Base-by-base conservation (phyloP, 1,140 invertebrate genomes). In the Tetramorium parvispinum region DNA sequence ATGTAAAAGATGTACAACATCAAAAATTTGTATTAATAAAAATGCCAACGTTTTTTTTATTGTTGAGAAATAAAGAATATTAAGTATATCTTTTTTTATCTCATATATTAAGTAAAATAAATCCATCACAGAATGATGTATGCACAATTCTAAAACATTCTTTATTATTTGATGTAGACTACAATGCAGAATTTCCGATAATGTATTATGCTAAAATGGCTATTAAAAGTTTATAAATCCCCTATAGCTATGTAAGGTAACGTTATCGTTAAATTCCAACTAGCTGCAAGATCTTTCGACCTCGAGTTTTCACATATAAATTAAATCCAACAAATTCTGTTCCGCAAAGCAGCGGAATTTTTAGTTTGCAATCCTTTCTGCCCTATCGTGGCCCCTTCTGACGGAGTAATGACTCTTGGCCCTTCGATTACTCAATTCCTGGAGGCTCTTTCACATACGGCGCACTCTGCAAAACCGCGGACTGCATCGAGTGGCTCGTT, bases 401-500 rank as follows among this genome's bases (percentile, higher is more conserved):
- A 0, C 18, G 4, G 11, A 79, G 18, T 49, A 21, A 78, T 49
- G 57, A 79, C 51, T 66, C 75, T 66, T 85, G 49, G 27, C 37
- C 37, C 61, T 55, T 57, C 59, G 61, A 83, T 83, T 66, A 85
- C 40, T 66, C 61, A 21, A 65, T 66, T 57, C 21, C 57, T 53
- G 61, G n/a, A 57, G 43, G 49, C 83, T 78, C 43, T 78, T 66
- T 79, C 73, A 55, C 49, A 82, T 46, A 81, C 46, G 63, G 79
- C 32, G 53, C 79, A 75, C 53, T 24, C 53, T 21, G 79, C 66
- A 73, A 75, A 49, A 71, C 68, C 40, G 66, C 79, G 66, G 24
- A 37, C 18, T 73, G 68, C 79, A 75, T 75, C 53, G 68, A 83
- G 79, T 40, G 81, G 88, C 66, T 85, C 68, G 87, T 87, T 92